Evolutionary conservation across 1,140 invertebrate genomes (phyloP).

Genomic region (Formica exsecta): DNA sequence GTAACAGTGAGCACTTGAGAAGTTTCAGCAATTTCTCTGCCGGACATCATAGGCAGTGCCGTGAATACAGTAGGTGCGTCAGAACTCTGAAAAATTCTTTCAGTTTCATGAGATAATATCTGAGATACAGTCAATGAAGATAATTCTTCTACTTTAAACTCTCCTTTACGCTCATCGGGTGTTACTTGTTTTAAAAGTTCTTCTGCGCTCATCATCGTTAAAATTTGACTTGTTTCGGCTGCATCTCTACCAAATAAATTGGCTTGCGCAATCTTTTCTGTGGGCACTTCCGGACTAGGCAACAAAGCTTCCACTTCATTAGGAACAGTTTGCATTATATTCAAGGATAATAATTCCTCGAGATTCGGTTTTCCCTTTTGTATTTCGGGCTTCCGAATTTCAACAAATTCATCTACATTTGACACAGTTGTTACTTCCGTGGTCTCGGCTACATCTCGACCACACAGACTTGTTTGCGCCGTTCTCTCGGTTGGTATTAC

Average conservation of each 20-base stretch:
- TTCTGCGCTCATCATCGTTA: slow-evolving; percentile 73
- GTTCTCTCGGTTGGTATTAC: slow-evolving; percentile 65
- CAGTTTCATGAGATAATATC: slow-evolving; percentile 75
- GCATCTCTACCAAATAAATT: slow-evolving; percentile 76
- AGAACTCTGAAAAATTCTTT: slow-evolving; percentile 63
- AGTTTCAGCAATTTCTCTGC: slow-evolving; percentile 81
- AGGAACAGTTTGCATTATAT: slow-evolving; percentile 74
- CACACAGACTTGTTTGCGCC: slow-evolving; percentile 73
- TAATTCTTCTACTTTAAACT: slow-evolving; percentile 77
- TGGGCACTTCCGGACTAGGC: slow-evolving; percentile 67
- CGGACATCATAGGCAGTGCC: slow-evolving; percentile 71
- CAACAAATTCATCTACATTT: slow-evolving; percentile 60
- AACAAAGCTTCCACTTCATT: slow-evolving; percentile 73
- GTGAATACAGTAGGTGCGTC: slow-evolving; percentile 63
- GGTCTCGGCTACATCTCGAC: slow-evolving; percentile 75
- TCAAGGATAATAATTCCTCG: slow-evolving; percentile 75
- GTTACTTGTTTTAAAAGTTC: slow-evolving; percentile 65
- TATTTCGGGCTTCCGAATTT: slow-evolving; percentile 60
- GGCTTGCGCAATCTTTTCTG: slow-evolving; percentile 75
- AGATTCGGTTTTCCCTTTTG: slow-evolving; percentile 69
- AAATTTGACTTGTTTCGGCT: slow-evolving; percentile 79
- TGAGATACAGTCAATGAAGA: slow-evolving; percentile 75
- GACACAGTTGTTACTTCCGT: slow-evolving; percentile 73
- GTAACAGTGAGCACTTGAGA: slow-evolving; percentile 75
- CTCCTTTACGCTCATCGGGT: slow-evolving; percentile 76